Evolutionary conservation across 2,888 invertebrate genomes (phyloP), one percentile per base, ranked within the genome.

Genomic region (Mystacides longicornis): DNA sequence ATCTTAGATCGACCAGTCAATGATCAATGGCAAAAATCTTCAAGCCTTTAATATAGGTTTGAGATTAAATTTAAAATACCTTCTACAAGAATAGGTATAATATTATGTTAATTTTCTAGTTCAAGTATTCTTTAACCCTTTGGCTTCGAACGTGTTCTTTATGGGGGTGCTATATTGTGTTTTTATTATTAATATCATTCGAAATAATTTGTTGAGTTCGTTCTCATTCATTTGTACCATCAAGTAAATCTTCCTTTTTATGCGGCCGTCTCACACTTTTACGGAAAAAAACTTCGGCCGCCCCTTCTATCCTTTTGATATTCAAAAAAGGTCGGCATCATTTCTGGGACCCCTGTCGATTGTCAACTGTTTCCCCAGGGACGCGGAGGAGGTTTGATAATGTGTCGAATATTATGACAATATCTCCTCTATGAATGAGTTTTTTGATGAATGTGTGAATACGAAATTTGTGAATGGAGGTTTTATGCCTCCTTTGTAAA

Each of bases 361-460:
- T 57, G 51, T 57, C 54, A 53, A 54, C 57, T 54, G 54, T 57
- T 54, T 57, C 54, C 51, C 42, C 18, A 51, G 53, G 43, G 47
- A 22, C 49, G 54, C 49, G 49, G 54, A 31, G 31, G 49, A 54
- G 37, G 37, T 49, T 46, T 21, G 16, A 48, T 16, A 48, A 22
- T 48, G 19, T 23, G 48, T 52, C 21, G 48, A 48, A 53, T 46
- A 33, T 53, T 37, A 49, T 42, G 23, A 49, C 23, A 49, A 9
- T 23, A 48, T 51, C 49, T 49, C 37, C 33, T 49, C 23, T 27
- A 49, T 54, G 49, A 54, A 54, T 54, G 54, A 49, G 27, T 27
- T 11, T 42, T 20, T 3, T 21, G 54, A 54, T 54, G 27, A 54
- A 49, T 49, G 54, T 54, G 54, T 54, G 49, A 49, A 54, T 43